These are phyloP conservation scores for Sciaenops ocellatus DNA, from an alignment of 2,797 vertebrate species.

Conservation along the genomic window DNA sequence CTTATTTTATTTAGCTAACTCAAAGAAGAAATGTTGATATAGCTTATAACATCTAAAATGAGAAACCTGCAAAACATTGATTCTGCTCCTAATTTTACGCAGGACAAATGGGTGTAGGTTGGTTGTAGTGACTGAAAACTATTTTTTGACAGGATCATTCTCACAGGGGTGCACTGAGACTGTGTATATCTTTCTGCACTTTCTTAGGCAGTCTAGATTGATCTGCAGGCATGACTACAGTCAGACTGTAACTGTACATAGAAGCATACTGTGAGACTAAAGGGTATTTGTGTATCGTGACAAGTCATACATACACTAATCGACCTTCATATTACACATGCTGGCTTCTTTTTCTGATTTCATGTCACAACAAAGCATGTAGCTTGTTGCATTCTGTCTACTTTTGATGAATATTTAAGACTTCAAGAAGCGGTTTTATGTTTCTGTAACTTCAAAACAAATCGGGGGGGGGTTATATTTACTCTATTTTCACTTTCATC, in stretches of 20 bases:
- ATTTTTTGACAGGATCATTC: not conserved
- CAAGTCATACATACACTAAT: not conserved
- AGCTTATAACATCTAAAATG: not conserved
- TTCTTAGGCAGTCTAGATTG: not conserved
- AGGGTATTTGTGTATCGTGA: slow-evolving; percentile 7
- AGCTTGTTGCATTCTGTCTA: slow-evolving; percentile 39
- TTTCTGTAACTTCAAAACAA: slow-evolving; percentile 49
- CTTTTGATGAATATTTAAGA: slow-evolving; percentile 65
- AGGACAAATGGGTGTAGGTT: not conserved
- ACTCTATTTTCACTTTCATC: slow-evolving; percentile 58
- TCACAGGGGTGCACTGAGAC: not conserved
- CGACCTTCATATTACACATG: slow-evolving; percentile 1
- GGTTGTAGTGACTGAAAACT: not conserved
- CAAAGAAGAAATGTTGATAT: slow-evolving; percentile 4
- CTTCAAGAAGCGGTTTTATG: slow-evolving; percentile 45
- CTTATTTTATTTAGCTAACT: not conserved
- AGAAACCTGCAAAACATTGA: not conserved
- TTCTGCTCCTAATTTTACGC: not conserved
- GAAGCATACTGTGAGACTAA: not conserved
- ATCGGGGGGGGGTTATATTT: slow-evolving; percentile 52
- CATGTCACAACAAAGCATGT: slow-evolving; percentile 31
- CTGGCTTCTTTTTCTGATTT: slow-evolving; percentile 30
- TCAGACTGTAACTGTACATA: slow-evolving; percentile 15
- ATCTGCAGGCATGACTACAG: not conserved
- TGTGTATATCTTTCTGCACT: not conserved